Conservation (phyloP, 2,797 vertebrate genomes). For the Ara ararauna region DNA sequence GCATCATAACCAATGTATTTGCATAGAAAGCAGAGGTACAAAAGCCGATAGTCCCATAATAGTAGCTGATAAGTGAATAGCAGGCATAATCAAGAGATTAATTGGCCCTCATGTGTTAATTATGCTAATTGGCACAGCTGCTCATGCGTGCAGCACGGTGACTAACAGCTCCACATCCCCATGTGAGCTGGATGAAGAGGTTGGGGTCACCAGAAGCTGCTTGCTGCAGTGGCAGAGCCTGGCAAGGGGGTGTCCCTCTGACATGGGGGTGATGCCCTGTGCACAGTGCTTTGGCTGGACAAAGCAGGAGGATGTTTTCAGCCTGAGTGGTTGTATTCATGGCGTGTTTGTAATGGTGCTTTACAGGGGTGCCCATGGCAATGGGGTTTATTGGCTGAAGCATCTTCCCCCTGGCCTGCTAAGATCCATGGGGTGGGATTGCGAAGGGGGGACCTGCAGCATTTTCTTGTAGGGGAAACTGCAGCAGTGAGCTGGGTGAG, state of each 20-base stretch:
- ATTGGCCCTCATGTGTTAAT: conserved; percentile 24
- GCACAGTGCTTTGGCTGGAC: fast-evolving
- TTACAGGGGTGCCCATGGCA: fast-evolving
- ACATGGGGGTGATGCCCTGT: background rate
- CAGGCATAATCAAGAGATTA: conserved; percentile 42
- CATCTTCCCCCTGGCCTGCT: background rate
- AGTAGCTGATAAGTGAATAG: conserved; percentile 43
- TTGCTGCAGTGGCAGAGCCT: background rate
- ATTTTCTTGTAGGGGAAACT: background rate
- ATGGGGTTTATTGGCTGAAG: background rate
- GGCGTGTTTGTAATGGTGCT: background rate
- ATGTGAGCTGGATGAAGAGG: background rate
- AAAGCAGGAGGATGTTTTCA: background rate
- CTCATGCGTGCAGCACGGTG: background rate
- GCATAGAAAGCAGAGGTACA: conserved; percentile 34
- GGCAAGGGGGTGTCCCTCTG: fast-evolving
- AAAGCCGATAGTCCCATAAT: background rate
- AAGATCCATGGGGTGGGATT: background rate
- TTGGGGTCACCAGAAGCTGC: background rate
- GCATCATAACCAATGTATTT: background rate
- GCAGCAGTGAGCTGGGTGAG: background rate
- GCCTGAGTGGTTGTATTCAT: background rate
- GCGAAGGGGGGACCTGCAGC: background rate
- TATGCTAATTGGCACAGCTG: conserved; percentile 21
- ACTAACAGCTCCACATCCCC: background rate